Evolutionary conservation across 2,797 vertebrate species (phyloP).

Genomic region (Channallabes apus): DNA sequence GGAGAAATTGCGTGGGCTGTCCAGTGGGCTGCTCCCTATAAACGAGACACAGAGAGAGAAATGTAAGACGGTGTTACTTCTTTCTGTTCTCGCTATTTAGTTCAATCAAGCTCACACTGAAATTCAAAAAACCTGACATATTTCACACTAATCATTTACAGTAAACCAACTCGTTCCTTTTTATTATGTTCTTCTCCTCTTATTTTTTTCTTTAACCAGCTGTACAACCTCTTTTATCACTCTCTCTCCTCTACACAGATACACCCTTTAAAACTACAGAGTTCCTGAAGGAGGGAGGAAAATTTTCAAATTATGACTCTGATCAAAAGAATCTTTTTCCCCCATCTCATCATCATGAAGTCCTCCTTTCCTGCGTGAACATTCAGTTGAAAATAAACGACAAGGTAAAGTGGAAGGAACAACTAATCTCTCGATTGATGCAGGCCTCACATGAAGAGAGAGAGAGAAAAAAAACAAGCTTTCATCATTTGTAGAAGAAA

Average conservation of each 20-base stretch:
- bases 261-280: conserved; percentile 24
- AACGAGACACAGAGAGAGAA: conserved; percentile 44
- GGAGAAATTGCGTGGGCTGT: conserved; percentile 96
- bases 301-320: neutral
- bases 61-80: neutral
- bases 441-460: conserved; percentile 16
- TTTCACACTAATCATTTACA: neutral
- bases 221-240: neutral
- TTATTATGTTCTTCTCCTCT: neutral
- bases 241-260: neutral
- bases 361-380: neutral
- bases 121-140: neutral
- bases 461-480: neutral
- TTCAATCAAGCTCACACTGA: neutral
- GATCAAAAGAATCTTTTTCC: conserved; percentile 24
- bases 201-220: neutral
- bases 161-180: neutral
- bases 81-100: too few species aligned
- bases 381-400: conserved; percentile 31
- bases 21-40: conserved; percentile 91
- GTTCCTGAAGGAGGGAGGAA: conserved; percentile 27
- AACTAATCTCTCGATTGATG: conserved; percentile 35
- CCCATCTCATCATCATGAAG: neutral
- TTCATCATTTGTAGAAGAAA: conserved; percentile 35
- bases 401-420: conserved; percentile 13